Percentiles rank a stretch among this genome's conserved stretches.
These are phyloP conservation scores for Orthosia cruda DNA, from an alignment of 2,888 invertebrate genomes.

Conservation along the genomic window DNA sequence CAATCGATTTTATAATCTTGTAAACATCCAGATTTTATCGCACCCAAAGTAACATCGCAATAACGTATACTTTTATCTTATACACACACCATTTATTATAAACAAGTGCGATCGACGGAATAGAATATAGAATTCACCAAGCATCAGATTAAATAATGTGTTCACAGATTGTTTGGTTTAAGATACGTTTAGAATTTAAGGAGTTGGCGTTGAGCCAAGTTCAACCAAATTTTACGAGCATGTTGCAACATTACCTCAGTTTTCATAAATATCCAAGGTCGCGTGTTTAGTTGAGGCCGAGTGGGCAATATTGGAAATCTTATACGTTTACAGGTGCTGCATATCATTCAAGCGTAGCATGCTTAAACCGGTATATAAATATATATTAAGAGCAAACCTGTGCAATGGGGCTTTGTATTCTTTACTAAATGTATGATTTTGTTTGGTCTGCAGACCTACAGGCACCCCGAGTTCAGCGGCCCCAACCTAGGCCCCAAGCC, in stretches of 20 bases:
- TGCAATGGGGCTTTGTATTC: not conserved
- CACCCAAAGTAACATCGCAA: conserved; percentile 45
- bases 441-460: conserved; percentile 93
- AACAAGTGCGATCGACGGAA: conserved; percentile 56
- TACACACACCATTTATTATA: conserved; percentile 63
- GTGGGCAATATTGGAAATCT: conserved; percentile 72
- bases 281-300: conserved; percentile 76
- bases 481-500: conserved; percentile 99
- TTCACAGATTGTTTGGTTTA: conserved; percentile 84
- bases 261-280: conserved; percentile 90
- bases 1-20: conserved; percentile 59
- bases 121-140: conserved; percentile 47
- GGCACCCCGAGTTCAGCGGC: conserved; percentile 96
- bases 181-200: conserved; percentile 81
- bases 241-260: conserved; percentile 89
- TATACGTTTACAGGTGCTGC: conserved; percentile 44
- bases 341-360: conserved; percentile 11
- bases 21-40: conserved; percentile 60
- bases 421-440: conserved; percentile 13
- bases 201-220: conserved; percentile 87
- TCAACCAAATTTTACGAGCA: conserved; percentile 86
- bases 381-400: not conserved
- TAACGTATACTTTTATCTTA: conserved; percentile 55
- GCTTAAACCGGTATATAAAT: not conserved
- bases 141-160: conserved; percentile 77